Conservation (phyloP, 23 tunicate species). For the Phallusia fumigata region DNA sequence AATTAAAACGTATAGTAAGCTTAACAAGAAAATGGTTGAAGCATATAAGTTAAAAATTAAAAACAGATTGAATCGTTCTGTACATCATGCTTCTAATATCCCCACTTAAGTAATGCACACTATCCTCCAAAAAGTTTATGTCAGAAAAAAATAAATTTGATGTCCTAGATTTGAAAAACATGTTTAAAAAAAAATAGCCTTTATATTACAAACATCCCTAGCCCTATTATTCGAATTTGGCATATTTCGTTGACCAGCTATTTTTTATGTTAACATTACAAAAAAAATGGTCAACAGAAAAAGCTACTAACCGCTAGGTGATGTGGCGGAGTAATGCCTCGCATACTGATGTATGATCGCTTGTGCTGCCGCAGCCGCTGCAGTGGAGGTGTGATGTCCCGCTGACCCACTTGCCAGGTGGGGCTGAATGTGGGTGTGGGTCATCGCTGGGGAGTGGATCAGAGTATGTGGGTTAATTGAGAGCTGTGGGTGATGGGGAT, state of each 20-base stretch:
- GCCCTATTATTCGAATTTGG: not conserved
- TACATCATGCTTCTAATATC: too few relatives aligned
- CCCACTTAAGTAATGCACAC: too few relatives aligned
- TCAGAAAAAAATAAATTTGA: too few relatives aligned
- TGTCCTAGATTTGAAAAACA: too few relatives aligned
- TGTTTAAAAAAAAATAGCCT: too few relatives aligned
- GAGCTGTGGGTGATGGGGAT: constrained; percentile 59
- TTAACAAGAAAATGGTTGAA: too few relatives aligned
- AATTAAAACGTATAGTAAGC: too few relatives aligned
- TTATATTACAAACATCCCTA: too few relatives aligned
- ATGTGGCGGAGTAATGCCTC: constrained; percentile 30
- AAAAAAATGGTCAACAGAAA: not conserved
- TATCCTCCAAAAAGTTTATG: too few relatives aligned
- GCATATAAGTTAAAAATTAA: too few relatives aligned
- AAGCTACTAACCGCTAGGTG: constrained; percentile 38
- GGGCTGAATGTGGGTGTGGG: constrained; percentile 42
- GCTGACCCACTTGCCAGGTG: constrained; percentile 29
- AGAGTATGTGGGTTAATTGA: constrained; percentile 57
- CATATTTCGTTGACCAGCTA: not conserved
- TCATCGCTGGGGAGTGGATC: constrained; percentile 83
- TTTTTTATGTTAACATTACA: not conserved
- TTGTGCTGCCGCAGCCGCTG: constrained; percentile 48
- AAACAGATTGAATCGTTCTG: too few relatives aligned
- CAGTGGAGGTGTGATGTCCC: constrained; percentile 17
- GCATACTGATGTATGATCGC: constrained; percentile 77